phyloP scores from a whole-genome alignment of 2,113 vertebrate genomes.

The Pycnonotus jocosus region DNA sequence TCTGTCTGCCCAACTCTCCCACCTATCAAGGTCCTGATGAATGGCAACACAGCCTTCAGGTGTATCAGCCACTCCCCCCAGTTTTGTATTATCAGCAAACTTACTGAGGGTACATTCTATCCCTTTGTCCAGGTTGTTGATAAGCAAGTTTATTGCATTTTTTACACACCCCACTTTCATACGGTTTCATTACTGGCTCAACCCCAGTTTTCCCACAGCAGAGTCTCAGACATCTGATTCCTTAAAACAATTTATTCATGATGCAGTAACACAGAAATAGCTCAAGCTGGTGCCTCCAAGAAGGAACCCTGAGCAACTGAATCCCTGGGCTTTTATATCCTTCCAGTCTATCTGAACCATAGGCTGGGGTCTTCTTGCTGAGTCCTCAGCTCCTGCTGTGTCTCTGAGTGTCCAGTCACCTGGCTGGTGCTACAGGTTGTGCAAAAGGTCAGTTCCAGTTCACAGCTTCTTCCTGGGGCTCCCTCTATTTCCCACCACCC shows the following conservation, averaged over 20 bases:
- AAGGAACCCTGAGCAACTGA: neutral
- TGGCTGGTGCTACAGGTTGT: neutral
- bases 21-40: neutral
- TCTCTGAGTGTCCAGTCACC: neutral
- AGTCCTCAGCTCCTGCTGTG: neutral
- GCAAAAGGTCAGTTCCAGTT: neutral
- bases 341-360: neutral
- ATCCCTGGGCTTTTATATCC: neutral
- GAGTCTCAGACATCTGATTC: neutral
- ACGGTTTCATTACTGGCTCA: neutral
- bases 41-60: neutral
- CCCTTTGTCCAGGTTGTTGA: neutral
- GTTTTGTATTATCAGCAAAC: neutral
- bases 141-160: neutral
- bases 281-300: neutral
- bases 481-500: neutral
- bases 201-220: neutral
- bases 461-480: neutral
- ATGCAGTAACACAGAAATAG: neutral
- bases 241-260: neutral
- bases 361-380: neutral
- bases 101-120: neutral
- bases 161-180: neutral
- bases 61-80: neutral
- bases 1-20: neutral